These are phyloP conservation scores for Calycopis cecrops DNA, from an alignment of 1,140 invertebrate genomes.

Conservation along the genomic window DNA sequence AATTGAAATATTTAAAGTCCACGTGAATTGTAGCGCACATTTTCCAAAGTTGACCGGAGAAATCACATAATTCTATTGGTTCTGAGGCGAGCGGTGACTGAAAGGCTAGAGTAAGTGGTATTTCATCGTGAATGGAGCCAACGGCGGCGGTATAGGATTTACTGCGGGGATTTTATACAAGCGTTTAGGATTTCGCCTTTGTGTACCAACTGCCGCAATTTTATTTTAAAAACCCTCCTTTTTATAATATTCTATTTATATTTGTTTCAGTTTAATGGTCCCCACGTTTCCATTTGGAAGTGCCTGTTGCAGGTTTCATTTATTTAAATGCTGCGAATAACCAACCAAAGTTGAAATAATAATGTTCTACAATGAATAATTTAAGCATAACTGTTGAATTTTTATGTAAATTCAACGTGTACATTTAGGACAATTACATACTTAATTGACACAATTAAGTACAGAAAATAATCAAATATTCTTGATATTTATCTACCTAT, in stretches of 20 bases:
- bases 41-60: conserved; percentile 11
- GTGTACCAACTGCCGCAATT: conserved; percentile 1
- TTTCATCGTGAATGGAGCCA: conserved; percentile 19
- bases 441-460: too few species aligned
- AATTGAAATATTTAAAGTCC: too few species aligned
- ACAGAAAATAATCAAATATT: too few species aligned
- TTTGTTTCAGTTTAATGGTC: neutral
- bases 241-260: neutral
- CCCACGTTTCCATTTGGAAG: neutral
- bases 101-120: conserved; percentile 21
- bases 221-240: conserved; percentile 3
- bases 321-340: neutral
- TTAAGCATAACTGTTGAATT: neutral
- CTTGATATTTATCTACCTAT: too few species aligned
- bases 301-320: too few species aligned
- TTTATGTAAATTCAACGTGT: too few species aligned
- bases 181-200: conserved; percentile 15
- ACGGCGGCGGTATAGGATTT: conserved; percentile 19
- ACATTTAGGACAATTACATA: too few species aligned
- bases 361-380: neutral
- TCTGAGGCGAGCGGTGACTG: conserved; percentile 14
- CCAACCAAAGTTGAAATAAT: neutral
- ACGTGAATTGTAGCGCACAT: conserved; percentile 2
- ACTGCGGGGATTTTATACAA: conserved; percentile 22
- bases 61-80: conserved; percentile 23